phyloP scores from a whole-genome alignment of 2,113 vertebrate species.

The Condylura cristata region DNA sequence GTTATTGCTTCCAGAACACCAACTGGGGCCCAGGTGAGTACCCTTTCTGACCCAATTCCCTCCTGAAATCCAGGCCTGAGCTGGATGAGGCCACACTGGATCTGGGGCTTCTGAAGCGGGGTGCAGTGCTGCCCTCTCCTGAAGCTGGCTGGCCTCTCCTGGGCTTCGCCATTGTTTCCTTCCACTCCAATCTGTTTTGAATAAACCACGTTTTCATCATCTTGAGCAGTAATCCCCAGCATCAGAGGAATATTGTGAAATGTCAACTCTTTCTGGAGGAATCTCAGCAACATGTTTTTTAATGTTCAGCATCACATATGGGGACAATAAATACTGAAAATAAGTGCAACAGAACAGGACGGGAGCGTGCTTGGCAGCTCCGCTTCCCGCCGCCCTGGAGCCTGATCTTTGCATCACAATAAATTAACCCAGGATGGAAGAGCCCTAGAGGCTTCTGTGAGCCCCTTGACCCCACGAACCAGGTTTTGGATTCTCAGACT shows the following conservation, averaged over 20 bases:
- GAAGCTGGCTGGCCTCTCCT: neutral
- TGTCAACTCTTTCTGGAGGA: constrained; percentile 82
- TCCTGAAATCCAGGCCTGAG: neutral
- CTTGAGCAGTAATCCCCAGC: constrained; percentile 75
- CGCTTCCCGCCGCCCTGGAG: constrained; percentile 71
- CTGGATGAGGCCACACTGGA: neutral
- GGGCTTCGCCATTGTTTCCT: constrained; percentile 70
- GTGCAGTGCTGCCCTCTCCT: rapidly evolving
- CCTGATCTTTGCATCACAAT: constrained; percentile 76
- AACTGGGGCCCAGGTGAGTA: rapidly evolving
- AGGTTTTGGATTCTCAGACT: neutral
- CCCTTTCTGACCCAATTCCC: neutral
- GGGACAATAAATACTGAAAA: constrained; percentile 83
- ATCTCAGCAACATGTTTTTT: constrained; percentile 82
- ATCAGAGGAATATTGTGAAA: constrained; percentile 83
- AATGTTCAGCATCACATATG: constrained; percentile 82
- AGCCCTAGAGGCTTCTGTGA: neutral
- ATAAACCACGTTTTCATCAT: constrained; percentile 81
- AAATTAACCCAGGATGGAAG: constrained; percentile 62
- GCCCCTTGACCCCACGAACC: neutral
- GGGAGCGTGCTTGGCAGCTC: constrained; percentile 79
- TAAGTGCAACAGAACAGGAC: constrained; percentile 79
- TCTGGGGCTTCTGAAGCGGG: neutral
- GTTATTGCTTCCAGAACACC: neutral
- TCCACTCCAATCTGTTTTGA: constrained; percentile 79